Conservation (phyloP, 2,888 invertebrate species). For the Cistogaster globosa region DNA sequence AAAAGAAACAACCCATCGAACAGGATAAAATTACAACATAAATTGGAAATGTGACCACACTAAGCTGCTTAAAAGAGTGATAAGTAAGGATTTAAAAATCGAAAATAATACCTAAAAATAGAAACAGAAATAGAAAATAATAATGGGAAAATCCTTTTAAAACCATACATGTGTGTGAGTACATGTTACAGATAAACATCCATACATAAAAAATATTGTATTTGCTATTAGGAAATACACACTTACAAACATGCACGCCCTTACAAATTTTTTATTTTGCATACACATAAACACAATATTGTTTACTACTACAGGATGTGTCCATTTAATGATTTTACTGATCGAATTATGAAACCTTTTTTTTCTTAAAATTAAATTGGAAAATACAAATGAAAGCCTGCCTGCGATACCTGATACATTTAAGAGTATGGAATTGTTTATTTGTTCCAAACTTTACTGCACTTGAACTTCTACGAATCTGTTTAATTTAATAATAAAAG, state of each 20-base stretch:
- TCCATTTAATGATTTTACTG: no score
- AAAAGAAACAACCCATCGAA: constrained; percentile 13
- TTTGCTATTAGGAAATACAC: constrained; percentile 11
- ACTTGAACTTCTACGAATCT: no score
- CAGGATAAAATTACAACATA: constrained; percentile 58
- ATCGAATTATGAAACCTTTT: no score
- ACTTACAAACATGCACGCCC: constrained; percentile 3
- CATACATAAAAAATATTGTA: neutral
- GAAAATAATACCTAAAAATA: constrained; percentile 20
- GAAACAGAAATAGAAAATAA: neutral
- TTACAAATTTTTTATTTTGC: neutral
- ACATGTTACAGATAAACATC: no score
- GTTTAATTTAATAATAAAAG: no score
- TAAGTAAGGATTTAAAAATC: constrained; percentile 65
- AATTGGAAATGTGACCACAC: constrained; percentile 66
- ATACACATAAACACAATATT: neutral
- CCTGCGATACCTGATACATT: no score
- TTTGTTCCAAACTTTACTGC: no score
- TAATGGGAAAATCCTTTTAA: neutral
- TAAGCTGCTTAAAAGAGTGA: constrained; percentile 69
- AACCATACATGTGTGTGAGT: neutral
- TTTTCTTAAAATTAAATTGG: no score
- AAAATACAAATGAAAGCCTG: no score
- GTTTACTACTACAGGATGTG: neutral
- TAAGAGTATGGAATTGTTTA: no score